Conservation (phyloP, 2,113 vertebrate genomes). For the Hippopotamus amphibius region DNA sequence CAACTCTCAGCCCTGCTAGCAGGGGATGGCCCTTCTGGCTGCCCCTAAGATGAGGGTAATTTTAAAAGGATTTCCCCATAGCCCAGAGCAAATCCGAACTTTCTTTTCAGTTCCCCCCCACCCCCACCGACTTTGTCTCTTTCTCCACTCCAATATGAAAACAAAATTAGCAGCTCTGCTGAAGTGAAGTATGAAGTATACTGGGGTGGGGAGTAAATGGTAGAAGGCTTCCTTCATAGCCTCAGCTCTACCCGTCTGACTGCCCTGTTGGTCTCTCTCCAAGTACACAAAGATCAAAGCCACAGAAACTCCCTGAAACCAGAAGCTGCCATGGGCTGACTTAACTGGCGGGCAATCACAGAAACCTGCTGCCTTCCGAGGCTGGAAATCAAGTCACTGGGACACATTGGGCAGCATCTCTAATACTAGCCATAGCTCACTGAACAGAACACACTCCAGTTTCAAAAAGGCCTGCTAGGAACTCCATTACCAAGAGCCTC, state of each 20-base stretch:
- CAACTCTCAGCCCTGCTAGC: slow-evolving; percentile 54
- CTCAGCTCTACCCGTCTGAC: background rate
- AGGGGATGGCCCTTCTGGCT: slow-evolving; percentile 35
- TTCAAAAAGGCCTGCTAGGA: slow-evolving; percentile 29
- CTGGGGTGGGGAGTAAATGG: background rate
- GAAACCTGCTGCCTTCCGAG: background rate
- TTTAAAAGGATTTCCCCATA: slow-evolving; percentile 12
- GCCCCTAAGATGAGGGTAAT: background rate
- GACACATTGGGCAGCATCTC: slow-evolving; percentile 13
- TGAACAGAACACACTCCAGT: slow-evolving; percentile 36
- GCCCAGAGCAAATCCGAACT: slow-evolving; percentile 21
- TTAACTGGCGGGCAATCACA: background rate
- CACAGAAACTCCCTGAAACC: slow-evolving; percentile 38
- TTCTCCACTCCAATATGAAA: slow-evolving; percentile 30
- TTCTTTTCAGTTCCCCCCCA: background rate
- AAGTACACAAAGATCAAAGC: slow-evolving; percentile 53
- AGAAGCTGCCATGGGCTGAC: background rate
- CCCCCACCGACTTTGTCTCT: background rate
- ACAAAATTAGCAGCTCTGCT: slow-evolving; percentile 39
- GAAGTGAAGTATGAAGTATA: background rate
- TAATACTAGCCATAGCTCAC: slow-evolving; percentile 20
- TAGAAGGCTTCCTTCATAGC: background rate
- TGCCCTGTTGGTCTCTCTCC: background rate
- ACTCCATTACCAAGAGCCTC: background rate
- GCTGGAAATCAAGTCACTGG: slow-evolving; percentile 59